Percentiles rank a stretch among this genome's conserved stretches.
phyloP scores from a whole-genome alignment of 2,888 invertebrate species.

The Salticus scenicus region DNA sequence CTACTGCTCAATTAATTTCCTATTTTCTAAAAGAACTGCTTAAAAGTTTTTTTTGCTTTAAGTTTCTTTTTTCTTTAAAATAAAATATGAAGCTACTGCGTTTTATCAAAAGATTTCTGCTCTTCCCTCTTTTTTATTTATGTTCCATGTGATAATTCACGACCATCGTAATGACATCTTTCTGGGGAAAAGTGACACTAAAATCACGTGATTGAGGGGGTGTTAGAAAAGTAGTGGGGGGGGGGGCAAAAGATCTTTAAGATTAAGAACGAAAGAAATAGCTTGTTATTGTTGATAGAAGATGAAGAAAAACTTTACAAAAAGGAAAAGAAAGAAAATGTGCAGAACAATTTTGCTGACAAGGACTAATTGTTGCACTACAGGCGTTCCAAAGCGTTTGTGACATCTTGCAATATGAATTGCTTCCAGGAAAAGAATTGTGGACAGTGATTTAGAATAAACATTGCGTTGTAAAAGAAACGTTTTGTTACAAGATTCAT shows the following conservation, averaged over 20 bases:
- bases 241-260: neutral
- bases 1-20: neutral
- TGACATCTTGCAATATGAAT: neutral
- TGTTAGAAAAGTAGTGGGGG: conserved; percentile 17
- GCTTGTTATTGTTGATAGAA: conserved; percentile 3
- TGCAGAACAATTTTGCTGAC: neutral
- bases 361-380: neutral
- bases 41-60: no score
- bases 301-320: neutral
- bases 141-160: conserved; percentile 52
- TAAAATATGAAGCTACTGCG: neutral
- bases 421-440: no score
- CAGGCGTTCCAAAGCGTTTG: neutral
- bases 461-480: no score
- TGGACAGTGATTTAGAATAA: no score
- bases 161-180: conserved; percentile 59
- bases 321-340: neutral
- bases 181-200: conserved; percentile 51
- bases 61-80: no score
- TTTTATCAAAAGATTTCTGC: neutral
- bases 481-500: no score
- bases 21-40: neutral
- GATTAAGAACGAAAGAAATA: neutral
- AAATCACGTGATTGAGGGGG: conserved; percentile 46
- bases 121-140: conserved; percentile 40